Evolutionary conservation across 2,113 vertebrate species (phyloP).

Genomic region (Carassius auratus): DNA sequence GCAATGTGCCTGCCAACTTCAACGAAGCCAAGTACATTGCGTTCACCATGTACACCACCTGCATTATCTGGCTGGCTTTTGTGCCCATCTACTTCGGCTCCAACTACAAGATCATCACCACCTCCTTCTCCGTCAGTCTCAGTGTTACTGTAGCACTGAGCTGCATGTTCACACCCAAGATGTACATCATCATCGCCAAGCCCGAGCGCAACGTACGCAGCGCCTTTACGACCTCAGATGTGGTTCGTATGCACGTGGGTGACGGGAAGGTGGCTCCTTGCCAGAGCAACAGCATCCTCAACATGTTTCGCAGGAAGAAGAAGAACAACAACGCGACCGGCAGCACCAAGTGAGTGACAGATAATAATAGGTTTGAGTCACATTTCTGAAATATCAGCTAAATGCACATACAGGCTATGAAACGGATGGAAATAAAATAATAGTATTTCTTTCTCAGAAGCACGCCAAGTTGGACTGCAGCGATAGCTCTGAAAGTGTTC

Average conservation of each 20-base stretch:
- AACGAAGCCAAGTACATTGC: conserved; percentile 99
- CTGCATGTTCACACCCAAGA: conserved; percentile 99
- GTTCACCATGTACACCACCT: conserved; percentile 99
- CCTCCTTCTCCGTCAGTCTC: conserved; percentile 96
- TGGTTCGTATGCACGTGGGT: conserved; percentile 98
- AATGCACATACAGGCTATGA: conserved; percentile 32
- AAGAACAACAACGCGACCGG: conserved; percentile 86
- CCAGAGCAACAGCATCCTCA: conserved; percentile 91
- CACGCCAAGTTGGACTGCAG: conserved; percentile 21
- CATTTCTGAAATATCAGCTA: conserved; percentile 20
- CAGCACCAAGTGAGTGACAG: conserved; percentile 88
- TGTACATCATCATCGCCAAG: conserved; percentile 99
- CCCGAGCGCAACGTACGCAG: conserved; percentile 97
- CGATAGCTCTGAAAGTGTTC: conserved; percentile 11
- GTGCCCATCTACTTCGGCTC: conserved; percentile 99
- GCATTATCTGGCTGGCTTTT: conserved; percentile 99
- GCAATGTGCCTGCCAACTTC: conserved; percentile 98
- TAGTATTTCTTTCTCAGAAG: conserved; percentile 43
- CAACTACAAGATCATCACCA: conserved; percentile 99
- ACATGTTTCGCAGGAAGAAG: conserved; percentile 98
- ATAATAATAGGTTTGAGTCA: conserved; percentile 12
- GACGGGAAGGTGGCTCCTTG: conserved; percentile 89
- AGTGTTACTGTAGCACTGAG: conserved; percentile 96
- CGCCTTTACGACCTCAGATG: conserved; percentile 98
- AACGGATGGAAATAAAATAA: conserved; percentile 33